These are phyloP conservation scores for Hylomyscus alleni DNA, from an alignment of 2,797 vertebrate species.

Conservation along the genomic window DNA sequence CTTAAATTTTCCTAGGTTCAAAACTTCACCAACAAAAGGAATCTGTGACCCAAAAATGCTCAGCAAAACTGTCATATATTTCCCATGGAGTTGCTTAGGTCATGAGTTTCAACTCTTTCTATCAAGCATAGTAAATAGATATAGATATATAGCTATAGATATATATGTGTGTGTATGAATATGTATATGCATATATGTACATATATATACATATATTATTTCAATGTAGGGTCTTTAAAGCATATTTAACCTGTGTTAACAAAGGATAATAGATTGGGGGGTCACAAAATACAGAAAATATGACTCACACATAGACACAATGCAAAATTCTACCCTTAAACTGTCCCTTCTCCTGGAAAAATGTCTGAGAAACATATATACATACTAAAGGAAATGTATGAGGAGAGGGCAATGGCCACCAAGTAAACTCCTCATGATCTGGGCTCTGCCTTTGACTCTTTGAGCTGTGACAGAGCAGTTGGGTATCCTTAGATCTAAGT, in stretches of 20 bases:
- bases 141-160: too few relatives aligned
- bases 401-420: background rate
- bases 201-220: background rate
- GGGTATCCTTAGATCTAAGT: background rate
- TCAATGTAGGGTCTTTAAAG: constrained; percentile 17
- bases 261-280: background rate
- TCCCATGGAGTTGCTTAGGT: background rate
- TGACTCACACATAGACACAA: background rate
- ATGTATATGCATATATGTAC: background rate
- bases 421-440: background rate
- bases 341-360: background rate
- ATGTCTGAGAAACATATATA: background rate
- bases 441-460: background rate
- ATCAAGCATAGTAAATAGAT: background rate
- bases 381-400: background rate
- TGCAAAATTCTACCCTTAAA: constrained; percentile 51
- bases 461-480: background rate
- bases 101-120: background rate
- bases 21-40: background rate
- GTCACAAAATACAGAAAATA: constrained; percentile 4
- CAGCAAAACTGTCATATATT: background rate
- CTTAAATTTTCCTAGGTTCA: background rate
- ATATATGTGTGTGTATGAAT: background rate
- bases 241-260: constrained; percentile 19
- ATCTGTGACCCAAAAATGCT: background rate